A percentile compares a stretch with the other conserved stretches of the same genome.
Conservation (phyloP, 2,888 invertebrate genomes). For the Drosophila yooni region DNA sequence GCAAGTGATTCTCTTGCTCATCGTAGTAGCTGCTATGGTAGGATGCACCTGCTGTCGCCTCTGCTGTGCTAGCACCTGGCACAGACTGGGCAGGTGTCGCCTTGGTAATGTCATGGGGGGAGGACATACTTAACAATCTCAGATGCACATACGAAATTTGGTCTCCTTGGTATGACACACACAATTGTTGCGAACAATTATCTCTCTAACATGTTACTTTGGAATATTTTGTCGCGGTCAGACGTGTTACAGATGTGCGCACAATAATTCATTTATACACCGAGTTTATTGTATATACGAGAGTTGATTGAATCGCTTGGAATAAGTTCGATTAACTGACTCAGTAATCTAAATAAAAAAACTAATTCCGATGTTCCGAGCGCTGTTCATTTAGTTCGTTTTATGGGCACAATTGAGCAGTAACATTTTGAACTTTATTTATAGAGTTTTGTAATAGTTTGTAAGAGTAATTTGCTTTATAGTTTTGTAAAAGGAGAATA, state of each 20-base stretch:
- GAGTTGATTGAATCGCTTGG: conserved; percentile 1
- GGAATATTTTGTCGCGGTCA: neutral
- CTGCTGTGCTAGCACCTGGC: conserved; percentile 51
- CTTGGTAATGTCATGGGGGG: conserved; percentile 29
- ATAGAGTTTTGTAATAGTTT: neutral
- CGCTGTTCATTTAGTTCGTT: conserved; percentile 3
- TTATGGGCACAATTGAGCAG: neutral
- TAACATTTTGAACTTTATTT: neutral
- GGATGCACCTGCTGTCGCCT: conserved; percentile 17
- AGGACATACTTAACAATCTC: conserved; percentile 30
- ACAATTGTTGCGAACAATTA: conserved; percentile 11
- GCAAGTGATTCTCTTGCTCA: conserved; percentile 68
- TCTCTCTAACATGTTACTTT: conserved; percentile 15
- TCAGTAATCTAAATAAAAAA: conserved; percentile 5
- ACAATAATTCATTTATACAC: conserved; percentile 13
- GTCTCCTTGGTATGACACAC: conserved; percentile 13
- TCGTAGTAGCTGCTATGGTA: conserved; percentile 38
- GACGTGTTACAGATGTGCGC: neutral
- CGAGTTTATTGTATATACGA: neutral
- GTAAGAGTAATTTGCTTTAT: neutral
- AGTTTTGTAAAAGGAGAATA: neutral
- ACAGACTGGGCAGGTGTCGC: conserved; percentile 61
- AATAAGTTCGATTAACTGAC: conserved; percentile 15
- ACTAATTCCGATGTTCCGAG: neutral
- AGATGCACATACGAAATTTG: conserved; percentile 4